These are phyloP conservation scores for Stomatorhinus walkeri DNA, from an alignment of 2,797 vertebrate genomes.

Conservation along the genomic window DNA sequence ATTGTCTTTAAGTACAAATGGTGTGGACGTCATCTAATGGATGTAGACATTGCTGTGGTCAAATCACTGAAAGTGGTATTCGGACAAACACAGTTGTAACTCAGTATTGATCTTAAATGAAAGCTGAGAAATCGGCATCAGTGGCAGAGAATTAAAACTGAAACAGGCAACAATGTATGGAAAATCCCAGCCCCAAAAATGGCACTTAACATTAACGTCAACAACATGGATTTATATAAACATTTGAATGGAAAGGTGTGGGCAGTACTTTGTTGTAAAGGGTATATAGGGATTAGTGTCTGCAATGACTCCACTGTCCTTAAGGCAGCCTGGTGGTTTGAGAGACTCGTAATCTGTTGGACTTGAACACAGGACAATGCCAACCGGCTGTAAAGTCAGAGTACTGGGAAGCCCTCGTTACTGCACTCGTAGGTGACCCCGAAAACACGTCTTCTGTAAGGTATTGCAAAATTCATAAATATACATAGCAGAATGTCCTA, in stretches of 20 bases:
- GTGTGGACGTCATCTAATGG: constrained; percentile 35
- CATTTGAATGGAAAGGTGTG: neutral
- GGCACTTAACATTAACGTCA: neutral
- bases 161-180: neutral
- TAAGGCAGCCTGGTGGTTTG: neutral
- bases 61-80: constrained; percentile 57
- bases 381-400: neutral
- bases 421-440: neutral
- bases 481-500: neutral
- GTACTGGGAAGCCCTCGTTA: neutral
- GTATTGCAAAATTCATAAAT: constrained; percentile 4
- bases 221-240: neutral
- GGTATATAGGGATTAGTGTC: neutral
- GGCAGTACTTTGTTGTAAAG: neutral
- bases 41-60: constrained; percentile 41
- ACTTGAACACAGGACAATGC: too few relatives aligned
- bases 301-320: neutral
- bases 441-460: neutral
- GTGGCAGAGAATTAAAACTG: constrained; percentile 35
- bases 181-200: neutral
- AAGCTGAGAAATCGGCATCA: constrained; percentile 67
- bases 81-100: constrained; percentile 34
- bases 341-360: neutral
- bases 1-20: constrained; percentile 50
- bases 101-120: constrained; percentile 52